Percentiles rank a stretch among this genome's conserved stretches.
These are phyloP conservation scores for Crotalus helleri DNA, from an alignment of 2,113 vertebrate species.

Conservation along the genomic window DNA sequence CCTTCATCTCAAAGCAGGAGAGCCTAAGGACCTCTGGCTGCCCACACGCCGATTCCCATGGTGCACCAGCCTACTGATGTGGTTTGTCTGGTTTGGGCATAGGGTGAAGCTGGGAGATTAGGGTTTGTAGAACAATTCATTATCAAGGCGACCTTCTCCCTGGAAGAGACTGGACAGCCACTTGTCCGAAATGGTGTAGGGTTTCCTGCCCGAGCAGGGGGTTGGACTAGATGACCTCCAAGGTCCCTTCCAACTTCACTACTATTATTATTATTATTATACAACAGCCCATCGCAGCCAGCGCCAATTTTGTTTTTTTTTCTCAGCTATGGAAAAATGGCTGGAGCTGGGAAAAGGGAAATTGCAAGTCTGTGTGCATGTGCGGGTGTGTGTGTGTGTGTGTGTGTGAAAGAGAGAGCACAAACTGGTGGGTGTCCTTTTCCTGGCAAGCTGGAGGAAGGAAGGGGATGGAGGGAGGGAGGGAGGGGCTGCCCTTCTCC, in stretches of 20 bases:
- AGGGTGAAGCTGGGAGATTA: background rate
- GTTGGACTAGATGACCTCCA: too few species aligned
- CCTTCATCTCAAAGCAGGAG: background rate
- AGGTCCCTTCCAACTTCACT: too few species aligned
- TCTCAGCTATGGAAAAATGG: background rate
- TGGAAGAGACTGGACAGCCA: too few species aligned
- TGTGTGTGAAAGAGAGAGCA: background rate
- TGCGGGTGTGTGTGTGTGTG: background rate
- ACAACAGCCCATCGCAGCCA: background rate
- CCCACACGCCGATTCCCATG: background rate
- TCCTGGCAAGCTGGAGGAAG: background rate
- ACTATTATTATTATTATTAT: too few species aligned
- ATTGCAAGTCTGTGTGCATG: background rate
- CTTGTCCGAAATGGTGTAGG: too few species aligned
- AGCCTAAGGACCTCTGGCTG: background rate
- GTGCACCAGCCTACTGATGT: background rate
- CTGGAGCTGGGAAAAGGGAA: background rate
- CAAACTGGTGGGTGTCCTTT: background rate
- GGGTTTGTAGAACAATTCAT: background rate
- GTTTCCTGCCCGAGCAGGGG: too few species aligned
- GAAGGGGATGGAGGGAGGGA: background rate
- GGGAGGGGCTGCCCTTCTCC: background rate
- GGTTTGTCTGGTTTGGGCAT: background rate
- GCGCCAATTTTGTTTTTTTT: fast-evolving
- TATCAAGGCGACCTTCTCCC: background rate